These are phyloP conservation scores for Drosophila peninsularis DNA, from an alignment of 2,888 invertebrate species.

Conservation along the genomic window DNA sequence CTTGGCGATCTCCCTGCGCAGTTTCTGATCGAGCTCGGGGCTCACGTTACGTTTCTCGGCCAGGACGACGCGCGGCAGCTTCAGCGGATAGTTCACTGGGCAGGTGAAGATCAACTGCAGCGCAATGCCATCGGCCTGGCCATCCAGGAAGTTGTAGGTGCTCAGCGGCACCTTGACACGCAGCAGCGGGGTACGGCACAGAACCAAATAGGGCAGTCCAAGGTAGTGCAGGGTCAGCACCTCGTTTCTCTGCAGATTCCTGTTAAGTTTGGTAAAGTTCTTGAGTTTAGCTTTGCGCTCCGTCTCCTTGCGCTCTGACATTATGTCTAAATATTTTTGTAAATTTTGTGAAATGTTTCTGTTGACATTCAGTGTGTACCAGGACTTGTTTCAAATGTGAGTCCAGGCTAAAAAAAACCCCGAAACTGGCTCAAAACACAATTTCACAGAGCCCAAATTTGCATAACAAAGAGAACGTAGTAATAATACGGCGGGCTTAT, in stretches of 20 bases:
- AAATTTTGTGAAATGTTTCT: conserved; percentile 24
- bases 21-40: conserved; percentile 35
- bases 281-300: conserved; percentile 1
- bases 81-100: conserved; percentile 55
- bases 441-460: conserved; percentile 28
- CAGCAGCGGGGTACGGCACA: conserved; percentile 47
- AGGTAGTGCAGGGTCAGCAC: conserved; percentile 64
- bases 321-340: conserved; percentile 11
- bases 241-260: conserved; percentile 60
- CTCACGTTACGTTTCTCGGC: conserved; percentile 60
- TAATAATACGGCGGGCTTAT: neutral
- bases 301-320: conserved; percentile 26
- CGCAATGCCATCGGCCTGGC: conserved; percentile 44
- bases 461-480: neutral
- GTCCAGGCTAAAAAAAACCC: conserved; percentile 4
- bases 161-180: conserved; percentile 58
- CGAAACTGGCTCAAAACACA: neutral
- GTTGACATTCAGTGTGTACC: conserved; percentile 1
- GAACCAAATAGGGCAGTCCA: conserved; percentile 61
- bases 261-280: conserved; percentile 16
- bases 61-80: conserved; percentile 54
- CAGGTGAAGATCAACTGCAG: conserved; percentile 65
- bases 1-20: conserved; percentile 44
- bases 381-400: conserved; percentile 45
- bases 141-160: conserved; percentile 54